phyloP scores from a whole-genome alignment of 2,113 vertebrate species.

The Rhadina sibilatrix region DNA sequence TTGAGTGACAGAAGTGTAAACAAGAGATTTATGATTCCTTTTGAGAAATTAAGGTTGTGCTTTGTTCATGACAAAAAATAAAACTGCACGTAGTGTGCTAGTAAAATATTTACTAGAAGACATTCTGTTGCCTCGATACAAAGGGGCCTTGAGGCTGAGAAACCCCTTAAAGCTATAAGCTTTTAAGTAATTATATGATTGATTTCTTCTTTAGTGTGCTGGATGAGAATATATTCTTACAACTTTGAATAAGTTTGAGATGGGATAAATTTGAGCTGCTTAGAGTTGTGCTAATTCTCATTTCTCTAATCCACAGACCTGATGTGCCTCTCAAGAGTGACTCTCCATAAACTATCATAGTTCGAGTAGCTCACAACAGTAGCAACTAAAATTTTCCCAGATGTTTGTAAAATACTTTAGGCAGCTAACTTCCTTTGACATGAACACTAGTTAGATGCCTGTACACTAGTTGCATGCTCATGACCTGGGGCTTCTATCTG shows the following conservation, averaged over 20 bases:
- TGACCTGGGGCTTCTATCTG: background rate
- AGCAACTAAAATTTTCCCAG: background rate
- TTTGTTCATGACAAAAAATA: constrained; percentile 37
- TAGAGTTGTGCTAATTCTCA: background rate
- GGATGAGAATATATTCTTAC: background rate
- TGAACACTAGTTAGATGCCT: background rate
- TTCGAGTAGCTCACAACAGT: background rate
- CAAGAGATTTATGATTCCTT: constrained; percentile 56
- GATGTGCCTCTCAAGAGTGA: background rate
- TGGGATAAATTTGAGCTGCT: background rate
- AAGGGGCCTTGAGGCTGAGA: constrained; percentile 7
- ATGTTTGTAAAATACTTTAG: background rate
- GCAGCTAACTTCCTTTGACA: background rate
- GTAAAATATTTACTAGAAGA: constrained; percentile 43
- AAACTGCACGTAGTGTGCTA: background rate
- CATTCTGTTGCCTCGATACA: background rate
- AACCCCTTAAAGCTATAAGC: constrained; percentile 5
- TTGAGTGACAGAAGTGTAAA: constrained; percentile 57
- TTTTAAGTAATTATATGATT: constrained; percentile 15
- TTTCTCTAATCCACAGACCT: background rate
- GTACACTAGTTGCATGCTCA: background rate
- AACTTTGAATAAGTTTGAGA: background rate
- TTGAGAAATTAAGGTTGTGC: constrained; percentile 30
- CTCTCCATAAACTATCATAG: background rate
- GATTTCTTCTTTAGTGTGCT: background rate